Conservation (phyloP, 2,888 invertebrate species). For the Catocala fraxini region DNA sequence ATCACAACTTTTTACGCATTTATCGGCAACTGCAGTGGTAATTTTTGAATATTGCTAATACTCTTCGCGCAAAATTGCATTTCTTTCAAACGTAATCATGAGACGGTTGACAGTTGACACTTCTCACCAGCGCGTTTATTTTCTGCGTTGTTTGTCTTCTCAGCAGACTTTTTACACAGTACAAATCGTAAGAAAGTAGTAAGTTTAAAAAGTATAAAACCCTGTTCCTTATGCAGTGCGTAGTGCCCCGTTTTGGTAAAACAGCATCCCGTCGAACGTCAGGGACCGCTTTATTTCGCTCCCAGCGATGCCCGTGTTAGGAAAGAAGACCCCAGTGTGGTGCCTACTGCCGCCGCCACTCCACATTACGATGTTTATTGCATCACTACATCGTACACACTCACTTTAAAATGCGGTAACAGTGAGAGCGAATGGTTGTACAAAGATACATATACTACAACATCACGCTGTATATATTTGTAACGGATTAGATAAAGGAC, state of each 20-base stretch:
- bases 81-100: too few relatives aligned
- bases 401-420: constrained; percentile 26
- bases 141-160: constrained; percentile 33
- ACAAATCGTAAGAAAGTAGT: constrained; percentile 50
- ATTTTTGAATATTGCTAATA: too few relatives aligned
- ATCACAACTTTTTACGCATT: too few relatives aligned
- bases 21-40: too few relatives aligned
- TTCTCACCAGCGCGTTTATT: constrained; percentile 23
- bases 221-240: constrained; percentile 53
- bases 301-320: constrained; percentile 62
- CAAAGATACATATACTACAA: too few relatives aligned
- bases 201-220: constrained; percentile 59
- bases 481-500: too few relatives aligned
- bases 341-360: constrained; percentile 40
- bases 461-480: too few relatives aligned
- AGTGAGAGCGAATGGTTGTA: constrained; percentile 32
- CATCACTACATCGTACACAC: constrained; percentile 39
- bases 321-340: constrained; percentile 59
- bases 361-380: constrained; percentile 57
- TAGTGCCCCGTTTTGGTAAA: constrained; percentile 60
- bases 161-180: constrained; percentile 35
- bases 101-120: too few relatives aligned
- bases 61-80: too few relatives aligned
- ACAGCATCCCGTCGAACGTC: constrained; percentile 59
- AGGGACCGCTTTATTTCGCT: constrained; percentile 55